Base-by-base conservation (phyloP, 2,888 invertebrate species). In the Rhopalosiphum nymphaeae region DNA sequence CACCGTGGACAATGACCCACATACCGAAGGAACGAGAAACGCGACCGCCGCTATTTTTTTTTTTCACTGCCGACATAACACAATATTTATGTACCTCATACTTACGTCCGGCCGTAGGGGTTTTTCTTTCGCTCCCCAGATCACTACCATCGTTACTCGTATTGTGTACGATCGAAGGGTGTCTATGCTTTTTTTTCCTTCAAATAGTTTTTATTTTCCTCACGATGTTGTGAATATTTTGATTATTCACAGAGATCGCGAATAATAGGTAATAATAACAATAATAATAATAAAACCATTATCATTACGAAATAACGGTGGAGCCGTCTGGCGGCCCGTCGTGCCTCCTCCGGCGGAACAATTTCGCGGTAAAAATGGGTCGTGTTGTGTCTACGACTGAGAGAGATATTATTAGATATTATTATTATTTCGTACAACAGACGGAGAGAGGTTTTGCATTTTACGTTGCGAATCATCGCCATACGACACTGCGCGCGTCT, bases 1-100 rank as follows among this genome's bases (percentile, higher is more conserved):
- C 61, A 29, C 36, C 89, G 93, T 93, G 93, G 93, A 94, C 94
- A 94, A 94, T 94, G 94, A 94, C 94, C 94, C 91, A 94, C 94
- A 94, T 91, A 94, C 94, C 91, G 46, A 42, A 90, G 90, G 36
- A 94, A 86, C 44, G 57, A 92, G 88, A 85, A 86, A 94, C 42
- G 90, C 90, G 57, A 61, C 61, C 49, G 85, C 36, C 36, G 84
- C 89, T 36, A 84, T 78, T 89, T 93, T 93, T 92, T 49, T 78
- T 78, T 78, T 61, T 57, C 56, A 46, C 61, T 44, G 44, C 57
- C 29, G 26, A 26, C 29, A 29, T 29, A 36, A 78, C 78, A 78
- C 26, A 78, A 36, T 36, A 78, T 53, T 21, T 21, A 16, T 36
- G 78, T 21, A 25, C 21, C 67, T 44, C 9, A 29, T 29, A 44